Base-by-base conservation (phyloP, 2,888 invertebrate genomes). In the Helleia helle region DNA sequence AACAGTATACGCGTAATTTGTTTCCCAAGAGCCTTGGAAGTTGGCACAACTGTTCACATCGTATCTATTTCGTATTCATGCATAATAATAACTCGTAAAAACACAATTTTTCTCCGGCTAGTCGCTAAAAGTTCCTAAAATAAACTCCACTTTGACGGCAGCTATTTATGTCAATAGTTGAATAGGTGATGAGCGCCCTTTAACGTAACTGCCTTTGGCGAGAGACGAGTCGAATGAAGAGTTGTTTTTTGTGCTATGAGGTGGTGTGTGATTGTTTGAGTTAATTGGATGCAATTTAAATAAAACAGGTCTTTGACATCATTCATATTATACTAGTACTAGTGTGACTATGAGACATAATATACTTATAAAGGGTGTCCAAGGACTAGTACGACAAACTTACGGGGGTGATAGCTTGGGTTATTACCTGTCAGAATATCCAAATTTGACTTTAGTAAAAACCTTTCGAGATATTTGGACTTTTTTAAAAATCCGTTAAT, bases 141-240 rank as follows among this genome's bases (percentile, higher is more conserved):
- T 34, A 22, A 34, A 34, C 34, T 12, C 18, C 34, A 34, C 34
- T 34, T 34, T 22, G 34, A 11, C 34, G 22, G 34, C 6, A 22
- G 22, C 12, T 34, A 17, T 34, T 34, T 12, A 34, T 12, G 12
- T 34, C 34, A 18, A 34, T 34, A 34, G 34, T 13, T 22, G 22
- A 34, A 34, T 18, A 18, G 34, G 18, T 34, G 34, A 34, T 34
- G 34, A 34, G 22, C 22, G 22, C 22, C 5, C 22, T 18, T 28
- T 12, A 22, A 18, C 18, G 3, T 7, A 7, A 12, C 11, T 12
- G 34, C 34, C 9, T 31, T 18, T 12, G 11, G 18, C 34, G 22
- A 12, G 7, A 22, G n/a, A 22, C 22, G 22, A 6, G 22, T 18
- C 18, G 18, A 11, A 11, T 12, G 34, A 4, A 18, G 22, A 34